Base-by-base conservation (phyloP, 2,888 invertebrate genomes). In the Cryptosula pallasiana region DNA sequence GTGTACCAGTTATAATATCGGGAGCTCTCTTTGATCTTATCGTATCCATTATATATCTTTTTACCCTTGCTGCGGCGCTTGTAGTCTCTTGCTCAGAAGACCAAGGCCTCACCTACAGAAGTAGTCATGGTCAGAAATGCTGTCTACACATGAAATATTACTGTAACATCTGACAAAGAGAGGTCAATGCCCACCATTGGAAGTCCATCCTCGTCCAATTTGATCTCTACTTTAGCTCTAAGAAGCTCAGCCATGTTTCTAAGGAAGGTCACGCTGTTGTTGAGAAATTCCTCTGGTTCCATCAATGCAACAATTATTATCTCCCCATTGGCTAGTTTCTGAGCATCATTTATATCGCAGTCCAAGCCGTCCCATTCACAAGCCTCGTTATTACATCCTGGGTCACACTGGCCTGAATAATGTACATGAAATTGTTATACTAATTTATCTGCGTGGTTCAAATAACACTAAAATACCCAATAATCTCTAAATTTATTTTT, bases 361-460 rank as follows among this genome's bases (percentile, higher is more conserved):
- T 99, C 98, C 73, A 96, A 87, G 0, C 98, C 98, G 79, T 99
- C 99, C 95, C 95, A 99, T 81, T 94, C 94, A 85, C 99, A 99
- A 79, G 94, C 97, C 1, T 91, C 93, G 79, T 92, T 95, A 84
- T 98, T 95, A 83, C 99, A 99, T 0, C 95, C 95, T 75, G 92
- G 91, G 83, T 99, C 96, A 81, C 98, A 99, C 76, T 91, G 88
- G 0, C 96, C 96, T 81, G 98, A 2, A 63, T 13, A 20, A n/a
- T n/a, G n/a, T n/a, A n/a, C n/a, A n/a, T n/a, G n/a, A n/a, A n/a
- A n/a, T n/a, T n/a, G n/a, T n/a, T n/a, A n/a, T n/a, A n/a, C n/a
- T n/a, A n/a, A n/a, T n/a, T n/a, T n/a, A n/a, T n/a, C n/a, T n/a
- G n/a, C n/a, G n/a, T n/a, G n/a, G n/a, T n/a, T n/a, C n/a, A n/a